A percentile compares a stretch with the other conserved stretches of the same genome.
These are phyloP conservation scores for Mastomys coucha DNA, from an alignment of 2,113 vertebrate species.

Conservation along the genomic window DNA sequence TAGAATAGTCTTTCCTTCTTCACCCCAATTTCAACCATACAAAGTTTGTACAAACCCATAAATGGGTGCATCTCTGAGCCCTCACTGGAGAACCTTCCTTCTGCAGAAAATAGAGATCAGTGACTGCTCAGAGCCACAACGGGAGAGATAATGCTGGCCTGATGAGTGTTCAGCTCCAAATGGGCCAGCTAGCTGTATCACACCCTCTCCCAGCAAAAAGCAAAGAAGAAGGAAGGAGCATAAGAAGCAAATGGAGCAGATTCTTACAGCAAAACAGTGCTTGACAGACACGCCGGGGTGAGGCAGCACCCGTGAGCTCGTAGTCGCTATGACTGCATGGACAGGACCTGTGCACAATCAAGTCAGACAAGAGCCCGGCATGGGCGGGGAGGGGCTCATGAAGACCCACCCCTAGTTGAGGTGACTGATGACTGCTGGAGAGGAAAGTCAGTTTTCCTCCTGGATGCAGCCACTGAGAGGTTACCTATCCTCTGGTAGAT, in stretches of 20 bases:
- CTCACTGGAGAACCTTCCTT: not conserved
- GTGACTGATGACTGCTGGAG: no score
- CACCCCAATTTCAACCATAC: not conserved
- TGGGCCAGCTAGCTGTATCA: no score
- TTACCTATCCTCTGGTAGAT: not conserved
- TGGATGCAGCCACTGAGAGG: no score
- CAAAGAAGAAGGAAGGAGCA: no score
- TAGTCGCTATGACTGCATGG: no score
- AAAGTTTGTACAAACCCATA: not conserved
- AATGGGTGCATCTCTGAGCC: not conserved
- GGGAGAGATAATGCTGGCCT: no score
- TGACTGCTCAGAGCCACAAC: not conserved
- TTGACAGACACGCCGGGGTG: not conserved
- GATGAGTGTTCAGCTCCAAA: not conserved
- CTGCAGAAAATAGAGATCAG: no score
- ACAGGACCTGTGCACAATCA: not conserved
- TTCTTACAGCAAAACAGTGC: not conserved
- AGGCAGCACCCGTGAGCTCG: not conserved
- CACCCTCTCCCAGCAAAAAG: not conserved
- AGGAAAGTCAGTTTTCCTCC: not conserved
- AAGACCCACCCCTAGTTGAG: not conserved
- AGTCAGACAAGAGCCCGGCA: not conserved
- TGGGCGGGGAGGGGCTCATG: no score
- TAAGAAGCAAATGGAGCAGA: not conserved
- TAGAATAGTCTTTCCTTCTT: conserved; percentile 8